Evolutionary conservation across 2,113 vertebrate genomes (phyloP), one percentile per base, ranked within the genome.

Genomic region (Bufo gargarizans): DNA sequence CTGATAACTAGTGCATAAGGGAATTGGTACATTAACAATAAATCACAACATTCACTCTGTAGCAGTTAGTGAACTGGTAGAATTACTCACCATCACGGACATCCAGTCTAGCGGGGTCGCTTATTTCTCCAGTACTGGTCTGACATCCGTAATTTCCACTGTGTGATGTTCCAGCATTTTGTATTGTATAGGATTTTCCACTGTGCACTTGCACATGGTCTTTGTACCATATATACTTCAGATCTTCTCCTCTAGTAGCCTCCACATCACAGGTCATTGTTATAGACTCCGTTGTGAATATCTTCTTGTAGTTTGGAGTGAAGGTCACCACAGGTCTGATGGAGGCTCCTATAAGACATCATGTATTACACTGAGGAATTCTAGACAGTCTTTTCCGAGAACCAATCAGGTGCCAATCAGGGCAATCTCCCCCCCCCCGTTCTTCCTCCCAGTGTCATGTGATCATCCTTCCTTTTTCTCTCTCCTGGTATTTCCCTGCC

Each of bases 251-350:
- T 71, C 14, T 71, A 69, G 65, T 69, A 71, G 22, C 43, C 0
- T 11, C 67, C 67, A 71, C 67, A 71, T 71, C 67, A 71, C 67
- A 71, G 67, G 22, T 71, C 67, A 71, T 71, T 71, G 67, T 71
- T 43, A 71, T 71, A 1, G 3, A 1, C 67, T 71, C 67, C 13
- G 10, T 8, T 33, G 22, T 71, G 43, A 33, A 71, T 33, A 71
- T 71, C 67, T 71, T 71, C 22, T 20, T 71, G 67, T 33, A 71
- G 22, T 71, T 14, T 11, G 67, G 67, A 6, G 67, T 71, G 67
- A 71, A 71, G 67, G 67, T 71, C n/a, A 71, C 67, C 22, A 43
- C 22, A 71, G 67, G 67, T 71, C 22, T 71, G 11, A 71, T 71
- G 22, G 67, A 9, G 4, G 67, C 67, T 71, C 67, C 67, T 71